These are phyloP conservation scores for Ptilonorhynchus violaceus DNA, from an alignment of 2,113 vertebrate species.

Conservation along the genomic window DNA sequence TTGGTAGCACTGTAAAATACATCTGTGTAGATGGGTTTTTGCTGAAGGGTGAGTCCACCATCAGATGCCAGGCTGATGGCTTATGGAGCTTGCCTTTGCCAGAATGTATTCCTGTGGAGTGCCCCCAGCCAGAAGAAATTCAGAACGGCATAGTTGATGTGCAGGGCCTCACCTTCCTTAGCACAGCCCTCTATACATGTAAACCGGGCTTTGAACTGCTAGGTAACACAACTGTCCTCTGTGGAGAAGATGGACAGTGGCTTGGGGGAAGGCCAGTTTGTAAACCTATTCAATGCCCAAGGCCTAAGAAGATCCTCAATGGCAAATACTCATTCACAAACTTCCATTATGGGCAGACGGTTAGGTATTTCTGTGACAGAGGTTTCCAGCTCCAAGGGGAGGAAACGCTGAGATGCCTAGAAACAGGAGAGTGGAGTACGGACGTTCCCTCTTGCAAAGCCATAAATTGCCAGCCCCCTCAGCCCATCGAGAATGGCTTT, in stretches of 20 bases:
- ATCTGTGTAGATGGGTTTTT: constrained; percentile 90
- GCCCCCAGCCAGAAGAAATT: constrained; percentile 91
- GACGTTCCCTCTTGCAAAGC: constrained; percentile 81
- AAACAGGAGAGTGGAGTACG: constrained; percentile 85
- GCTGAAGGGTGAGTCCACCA: constrained; percentile 73
- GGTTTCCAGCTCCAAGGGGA: constrained; percentile 89
- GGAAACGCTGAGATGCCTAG: constrained; percentile 81
- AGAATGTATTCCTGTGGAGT: constrained; percentile 92
- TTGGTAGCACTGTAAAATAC: constrained; percentile 82
- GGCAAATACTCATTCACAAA: constrained; percentile 81
- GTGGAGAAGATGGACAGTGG: constrained; percentile 93
- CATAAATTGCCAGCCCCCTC: constrained; percentile 86
- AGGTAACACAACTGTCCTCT: constrained; percentile 89
- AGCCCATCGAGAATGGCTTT: constrained; percentile 91
- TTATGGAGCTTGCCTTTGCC: constrained; percentile 87
- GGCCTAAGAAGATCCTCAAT: constrained; percentile 81
- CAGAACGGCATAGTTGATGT: constrained; percentile 90
- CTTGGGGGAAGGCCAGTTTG: constrained; percentile 88
- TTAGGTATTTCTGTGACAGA: constrained; percentile 85
- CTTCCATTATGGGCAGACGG: constrained; percentile 84
- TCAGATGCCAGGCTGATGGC: constrained; percentile 82
- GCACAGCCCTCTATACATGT: constrained; percentile 91
- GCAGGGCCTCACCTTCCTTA: constrained; percentile 96
- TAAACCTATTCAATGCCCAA: constrained; percentile 85
- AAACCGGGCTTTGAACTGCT: constrained; percentile 86